These are phyloP conservation scores for Ariopsis seemanni DNA, from an alignment of 2,113 vertebrate genomes.

Conservation along the genomic window DNA sequence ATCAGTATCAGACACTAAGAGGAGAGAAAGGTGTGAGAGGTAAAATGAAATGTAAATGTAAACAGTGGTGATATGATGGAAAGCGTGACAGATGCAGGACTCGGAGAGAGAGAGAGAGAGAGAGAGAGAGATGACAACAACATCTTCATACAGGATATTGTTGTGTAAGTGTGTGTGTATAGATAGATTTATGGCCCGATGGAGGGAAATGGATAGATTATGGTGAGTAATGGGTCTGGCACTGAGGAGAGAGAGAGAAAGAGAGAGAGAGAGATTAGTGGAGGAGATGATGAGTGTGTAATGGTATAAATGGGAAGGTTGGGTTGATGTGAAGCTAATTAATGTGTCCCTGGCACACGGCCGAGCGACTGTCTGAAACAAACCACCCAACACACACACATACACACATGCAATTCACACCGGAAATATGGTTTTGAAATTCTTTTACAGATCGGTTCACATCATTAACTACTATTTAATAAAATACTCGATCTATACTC, in stretches of 20 bases:
- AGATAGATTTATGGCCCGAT: constrained; percentile 2
- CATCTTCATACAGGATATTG: constrained; percentile 7
- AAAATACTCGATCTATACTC: neutral
- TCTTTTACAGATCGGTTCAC: neutral
- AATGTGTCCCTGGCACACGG: constrained; percentile 29
- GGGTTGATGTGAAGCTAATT: constrained; percentile 33
- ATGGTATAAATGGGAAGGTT: constrained; percentile 13
- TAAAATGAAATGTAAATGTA: constrained; percentile 29
- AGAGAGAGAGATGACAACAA: neutral
- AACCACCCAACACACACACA: neutral
- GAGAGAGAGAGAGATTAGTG: neutral
- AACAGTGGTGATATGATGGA: constrained; percentile 16
- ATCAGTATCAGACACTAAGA: neutral
- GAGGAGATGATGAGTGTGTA: constrained; percentile 4
- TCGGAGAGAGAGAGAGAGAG: neutral
- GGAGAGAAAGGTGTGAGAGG: neutral
- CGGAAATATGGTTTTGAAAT: neutral
- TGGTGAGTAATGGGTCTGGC: constrained; percentile 3
- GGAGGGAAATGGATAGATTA: neutral
- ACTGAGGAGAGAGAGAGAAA: neutral
- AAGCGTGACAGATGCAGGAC: neutral
- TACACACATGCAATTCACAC: neutral
- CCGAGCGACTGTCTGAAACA: neutral
- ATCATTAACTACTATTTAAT: neutral
- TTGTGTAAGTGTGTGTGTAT: constrained; percentile 16